Conservation (phyloP, 2,888 invertebrate species). For the Mimas tiliae region DNA sequence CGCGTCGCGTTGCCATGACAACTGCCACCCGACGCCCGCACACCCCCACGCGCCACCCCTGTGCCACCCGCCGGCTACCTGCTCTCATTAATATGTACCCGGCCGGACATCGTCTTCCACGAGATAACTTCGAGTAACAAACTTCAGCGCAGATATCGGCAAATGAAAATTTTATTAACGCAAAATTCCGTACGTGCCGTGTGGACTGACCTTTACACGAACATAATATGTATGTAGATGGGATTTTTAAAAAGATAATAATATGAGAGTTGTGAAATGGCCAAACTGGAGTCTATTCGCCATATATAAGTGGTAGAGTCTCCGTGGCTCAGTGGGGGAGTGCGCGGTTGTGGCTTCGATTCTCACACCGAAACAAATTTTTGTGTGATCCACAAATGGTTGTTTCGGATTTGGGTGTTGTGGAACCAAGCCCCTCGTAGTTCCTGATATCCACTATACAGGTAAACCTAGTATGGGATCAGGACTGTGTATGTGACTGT, state of each 20-base stretch:
- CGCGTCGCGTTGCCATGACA: conserved; percentile 78
- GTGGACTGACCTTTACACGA: neutral
- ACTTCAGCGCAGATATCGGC: conserved; percentile 52
- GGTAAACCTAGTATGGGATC: no score
- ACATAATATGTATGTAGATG: neutral
- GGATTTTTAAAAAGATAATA: neutral
- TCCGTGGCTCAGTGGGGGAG: no score
- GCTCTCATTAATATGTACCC: conserved; percentile 81
- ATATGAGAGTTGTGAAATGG: neutral
- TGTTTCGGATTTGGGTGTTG: no score
- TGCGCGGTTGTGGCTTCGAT: no score
- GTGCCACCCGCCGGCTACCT: conserved; percentile 53
- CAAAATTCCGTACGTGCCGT: conserved; percentile 3
- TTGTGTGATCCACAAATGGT: no score
- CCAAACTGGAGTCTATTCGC: no score
- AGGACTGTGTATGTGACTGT: no score
- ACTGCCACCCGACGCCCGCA: conserved; percentile 51
- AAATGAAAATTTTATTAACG: conserved; percentile 56
- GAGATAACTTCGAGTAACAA: conserved; percentile 54
- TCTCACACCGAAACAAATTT: no score
- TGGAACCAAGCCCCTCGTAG: no score
- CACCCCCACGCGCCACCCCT: conserved; percentile 38
- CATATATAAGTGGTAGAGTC: no score
- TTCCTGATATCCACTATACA: no score
- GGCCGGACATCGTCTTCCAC: conserved; percentile 70